Base-by-base conservation (phyloP, 1,140 invertebrate genomes). In the Drosophila simulans region DNA sequence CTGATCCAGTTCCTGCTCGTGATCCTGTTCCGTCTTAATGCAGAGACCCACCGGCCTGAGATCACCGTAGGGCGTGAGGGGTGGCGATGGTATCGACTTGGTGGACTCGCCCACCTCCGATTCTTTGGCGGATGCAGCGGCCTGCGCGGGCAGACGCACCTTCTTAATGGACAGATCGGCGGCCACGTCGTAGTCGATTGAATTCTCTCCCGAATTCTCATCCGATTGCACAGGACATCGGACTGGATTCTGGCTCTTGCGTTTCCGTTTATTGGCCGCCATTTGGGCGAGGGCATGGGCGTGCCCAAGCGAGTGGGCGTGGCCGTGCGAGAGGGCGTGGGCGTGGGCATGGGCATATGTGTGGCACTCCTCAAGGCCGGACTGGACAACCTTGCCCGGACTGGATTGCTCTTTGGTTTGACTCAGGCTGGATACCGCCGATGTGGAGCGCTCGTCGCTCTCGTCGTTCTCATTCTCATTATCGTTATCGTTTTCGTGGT, bases 161-260 rank as follows among this genome's bases (percentile, higher is more conserved):
- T 89, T 89, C 48, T 89, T 89, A 3, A 92, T 92, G 34, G 94
- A 94, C 5, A 94, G 75, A 17, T 94, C 91, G 35, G 85, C 91
- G 92, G 79, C 91, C 52, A 91, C 82, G 25, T 83, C 80, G 72
- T 95, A 95, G 31, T 94, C 94, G 5, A 95, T 94, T 2, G 88
- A 91, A 40, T 84, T 91, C 37, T 91, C 90, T 43, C 78, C 85
- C 12, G 85, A 91, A 13, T 88, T 92, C 55, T 92, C 91, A 39
- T 94, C 94, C 12, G 94, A 93, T 5, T 92, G 89, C 15, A 94
- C 93, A 0, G 96, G 94, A 90, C 96, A 97, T 60, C 97, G 94
- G 0, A 96, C 98, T 0, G 98, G 98, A 92, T 98, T 98, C 80
- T 97, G 96, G 80, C 96, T 98, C 93, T 99, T 99, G 51, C 98